Evolutionary conservation across 2,113 vertebrate species (phyloP).

Genomic region (Tragelaphus strepsiceros): DNA sequence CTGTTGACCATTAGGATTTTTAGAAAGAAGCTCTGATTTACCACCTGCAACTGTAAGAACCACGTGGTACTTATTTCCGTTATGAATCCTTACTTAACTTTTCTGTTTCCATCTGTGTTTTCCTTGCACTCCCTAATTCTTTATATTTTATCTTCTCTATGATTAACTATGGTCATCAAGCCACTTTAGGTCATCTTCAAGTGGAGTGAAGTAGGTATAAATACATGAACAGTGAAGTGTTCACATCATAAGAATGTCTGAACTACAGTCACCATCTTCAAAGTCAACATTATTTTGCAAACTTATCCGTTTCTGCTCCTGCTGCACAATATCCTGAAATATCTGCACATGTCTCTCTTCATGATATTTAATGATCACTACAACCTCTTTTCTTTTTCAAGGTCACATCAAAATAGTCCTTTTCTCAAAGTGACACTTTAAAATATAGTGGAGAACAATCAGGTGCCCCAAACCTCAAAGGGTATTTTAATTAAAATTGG

Average conservation of each 20-base stretch:
- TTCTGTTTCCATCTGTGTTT: no score
- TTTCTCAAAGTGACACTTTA: slow-evolving; percentile 21
- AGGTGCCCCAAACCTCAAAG: neutral
- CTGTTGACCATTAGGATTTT: no score
- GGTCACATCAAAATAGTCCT: neutral
- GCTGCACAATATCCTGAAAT: neutral
- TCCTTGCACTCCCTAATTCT: neutral
- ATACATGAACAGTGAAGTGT: neutral
- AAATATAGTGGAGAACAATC: neutral
- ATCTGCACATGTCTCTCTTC: rapidly evolving
- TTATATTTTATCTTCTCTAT: neutral
- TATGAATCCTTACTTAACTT: no score
- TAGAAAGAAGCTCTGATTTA: neutral
- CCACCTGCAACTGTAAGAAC: neutral
- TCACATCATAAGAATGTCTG: no score
- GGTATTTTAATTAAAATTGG: neutral
- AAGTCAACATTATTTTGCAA: neutral
- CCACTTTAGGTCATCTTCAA: neutral
- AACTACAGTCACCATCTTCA: rapidly evolving
- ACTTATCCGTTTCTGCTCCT: rapidly evolving
- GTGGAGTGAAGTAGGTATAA: neutral
- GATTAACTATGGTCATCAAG: no score
- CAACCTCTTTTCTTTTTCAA: neutral
- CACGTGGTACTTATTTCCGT: rapidly evolving
- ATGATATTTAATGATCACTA: neutral